These are phyloP conservation scores for Zosterops lateralis DNA, from an alignment of 2,113 vertebrate genomes.

Conservation along the genomic window DNA sequence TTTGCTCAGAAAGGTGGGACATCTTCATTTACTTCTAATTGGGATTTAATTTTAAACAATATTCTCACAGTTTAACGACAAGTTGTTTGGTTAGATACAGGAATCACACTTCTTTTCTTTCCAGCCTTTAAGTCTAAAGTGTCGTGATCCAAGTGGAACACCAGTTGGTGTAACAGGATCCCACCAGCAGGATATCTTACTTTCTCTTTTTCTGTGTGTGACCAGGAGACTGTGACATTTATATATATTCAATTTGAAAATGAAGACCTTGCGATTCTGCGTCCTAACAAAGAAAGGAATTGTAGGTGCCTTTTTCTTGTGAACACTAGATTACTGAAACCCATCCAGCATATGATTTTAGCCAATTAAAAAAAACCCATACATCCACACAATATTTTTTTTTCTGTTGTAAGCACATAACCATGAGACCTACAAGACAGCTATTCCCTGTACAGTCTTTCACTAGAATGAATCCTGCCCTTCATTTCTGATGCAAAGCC, in stretches of 20 bases:
- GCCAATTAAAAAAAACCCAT: neutral
- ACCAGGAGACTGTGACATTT: neutral
- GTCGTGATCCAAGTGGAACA: neutral
- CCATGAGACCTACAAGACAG: neutral
- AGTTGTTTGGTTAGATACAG: neutral
- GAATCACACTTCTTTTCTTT: neutral
- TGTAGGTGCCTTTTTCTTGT: neutral
- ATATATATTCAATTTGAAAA: neutral
- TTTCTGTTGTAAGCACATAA: neutral
- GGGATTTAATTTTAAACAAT: neutral
- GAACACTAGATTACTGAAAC: neutral
- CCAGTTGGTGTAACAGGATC: neutral
- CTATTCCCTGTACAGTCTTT: neutral
- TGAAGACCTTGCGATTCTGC: rapidly evolving
- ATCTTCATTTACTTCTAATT: neutral
- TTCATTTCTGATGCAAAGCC: neutral
- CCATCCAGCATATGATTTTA: neutral
- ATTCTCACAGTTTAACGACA: neutral
- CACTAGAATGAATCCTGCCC: neutral
- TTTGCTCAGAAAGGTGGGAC: neutral
- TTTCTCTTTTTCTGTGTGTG: neutral
- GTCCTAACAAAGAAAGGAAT: neutral
- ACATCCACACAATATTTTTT: neutral
- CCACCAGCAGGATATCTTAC: neutral
- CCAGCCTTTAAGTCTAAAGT: neutral